Percentiles rank a stretch among this genome's conserved stretches.
Conservation (phyloP, 2,888 invertebrate genomes). For the Dimorphilus gyrociliatus region DNA sequence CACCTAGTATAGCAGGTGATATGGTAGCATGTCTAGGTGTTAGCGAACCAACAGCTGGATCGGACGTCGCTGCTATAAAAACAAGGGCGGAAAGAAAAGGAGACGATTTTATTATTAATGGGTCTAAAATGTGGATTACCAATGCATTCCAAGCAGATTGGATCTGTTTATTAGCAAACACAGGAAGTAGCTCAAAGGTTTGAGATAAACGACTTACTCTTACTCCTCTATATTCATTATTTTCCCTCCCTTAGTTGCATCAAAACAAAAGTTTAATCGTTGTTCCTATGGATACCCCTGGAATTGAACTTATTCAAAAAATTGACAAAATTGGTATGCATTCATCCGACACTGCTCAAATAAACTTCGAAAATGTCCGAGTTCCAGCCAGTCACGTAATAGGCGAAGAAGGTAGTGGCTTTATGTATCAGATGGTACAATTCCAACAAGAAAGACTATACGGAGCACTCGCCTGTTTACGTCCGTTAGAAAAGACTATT, state of each 20-base stretch:
- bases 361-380: slow-evolving; percentile 44
- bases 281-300: slow-evolving; percentile 40
- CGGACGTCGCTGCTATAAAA: slow-evolving; percentile 41
- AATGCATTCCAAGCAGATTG: slow-evolving; percentile 45
- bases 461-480: slow-evolving; percentile 29
- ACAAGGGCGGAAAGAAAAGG: slow-evolving; percentile 39
- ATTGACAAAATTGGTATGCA: slow-evolving; percentile 43
- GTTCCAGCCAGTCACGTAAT: slow-evolving; percentile 41
- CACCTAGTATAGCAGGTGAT: slow-evolving; percentile 41
- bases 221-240: no score
- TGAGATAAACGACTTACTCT: no score
- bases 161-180: slow-evolving; percentile 45
- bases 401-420: slow-evolving; percentile 43
- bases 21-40: slow-evolving; percentile 42
- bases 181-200: slow-evolving; percentile 36
- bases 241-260: no score
- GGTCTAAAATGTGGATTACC: slow-evolving; percentile 46
- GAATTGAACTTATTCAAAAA: slow-evolving; percentile 32
- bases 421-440: slow-evolving; percentile 44
- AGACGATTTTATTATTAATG: slow-evolving; percentile 41
- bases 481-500: slow-evolving; percentile 35
- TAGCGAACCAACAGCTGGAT: slow-evolving; percentile 42
- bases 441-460: slow-evolving; percentile 44
- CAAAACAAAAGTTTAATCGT: slow-evolving; percentile 43
- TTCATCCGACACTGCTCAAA: slow-evolving; percentile 42